These are phyloP conservation scores for Zygothrica quintamaculata DNA, from an alignment of 2,888 invertebrate genomes.

Conservation along the genomic window DNA sequence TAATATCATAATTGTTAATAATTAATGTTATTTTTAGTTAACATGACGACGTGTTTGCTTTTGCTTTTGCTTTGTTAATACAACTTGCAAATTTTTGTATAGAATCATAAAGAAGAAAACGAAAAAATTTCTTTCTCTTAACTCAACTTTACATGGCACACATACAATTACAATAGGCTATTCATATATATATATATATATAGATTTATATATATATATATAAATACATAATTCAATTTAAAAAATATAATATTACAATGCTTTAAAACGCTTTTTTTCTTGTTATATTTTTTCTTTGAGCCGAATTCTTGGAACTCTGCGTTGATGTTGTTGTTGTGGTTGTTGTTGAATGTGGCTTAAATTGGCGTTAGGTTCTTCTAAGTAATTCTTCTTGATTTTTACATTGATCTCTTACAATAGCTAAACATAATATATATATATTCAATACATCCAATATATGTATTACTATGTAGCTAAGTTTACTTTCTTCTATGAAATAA, in stretches of 20 bases:
- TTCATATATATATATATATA: constrained; percentile 25
- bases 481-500: constrained; percentile 76
- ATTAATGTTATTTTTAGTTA: constrained; percentile 78
- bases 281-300: constrained; percentile 12
- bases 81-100: constrained; percentile 63
- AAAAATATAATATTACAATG: constrained; percentile 54
- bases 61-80: constrained; percentile 64
- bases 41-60: constrained; percentile 82
- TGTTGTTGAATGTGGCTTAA: constrained; percentile 52
- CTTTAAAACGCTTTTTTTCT: constrained; percentile 23
- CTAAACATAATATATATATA: constrained; percentile 29
- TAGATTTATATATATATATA: constrained; percentile 28
- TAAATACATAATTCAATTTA: constrained; percentile 36
- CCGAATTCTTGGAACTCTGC: constrained; percentile 75
- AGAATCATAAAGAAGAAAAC: constrained; percentile 44
- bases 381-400: constrained; percentile 60
- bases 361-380: constrained; percentile 81
- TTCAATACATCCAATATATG: constrained; percentile 26
- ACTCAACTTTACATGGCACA: constrained; percentile 70
- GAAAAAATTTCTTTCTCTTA: constrained; percentile 46
- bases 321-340: no score
- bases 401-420: constrained; percentile 56
- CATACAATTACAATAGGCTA: constrained; percentile 45
- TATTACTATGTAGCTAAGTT: constrained; percentile 34
- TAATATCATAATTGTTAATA: constrained; percentile 64